phyloP scores from a whole-genome alignment of 2,888 invertebrate species.

The Pemphredon lugubris region DNA sequence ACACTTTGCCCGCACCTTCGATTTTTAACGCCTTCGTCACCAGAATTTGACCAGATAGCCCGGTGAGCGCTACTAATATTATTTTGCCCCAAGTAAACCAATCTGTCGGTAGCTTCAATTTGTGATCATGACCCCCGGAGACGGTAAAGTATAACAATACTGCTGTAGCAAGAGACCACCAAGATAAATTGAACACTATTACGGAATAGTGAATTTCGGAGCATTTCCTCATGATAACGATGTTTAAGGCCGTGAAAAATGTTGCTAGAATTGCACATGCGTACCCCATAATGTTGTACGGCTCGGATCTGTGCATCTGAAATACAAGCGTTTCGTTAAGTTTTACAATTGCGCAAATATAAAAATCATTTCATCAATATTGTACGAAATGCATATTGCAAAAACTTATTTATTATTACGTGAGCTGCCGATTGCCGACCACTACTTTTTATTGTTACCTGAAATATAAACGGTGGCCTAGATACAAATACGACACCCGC shows the following conservation, averaged over 20 bases:
- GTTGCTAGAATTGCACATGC: slow-evolving; percentile 80
- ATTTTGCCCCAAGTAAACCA: slow-evolving; percentile 75
- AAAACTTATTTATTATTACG: too few species aligned
- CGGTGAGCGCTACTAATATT: slow-evolving; percentile 75
- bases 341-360: too few species aligned
- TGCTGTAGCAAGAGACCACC: slow-evolving; percentile 79
- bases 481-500: slow-evolving; percentile 81
- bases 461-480: slow-evolving; percentile 81
- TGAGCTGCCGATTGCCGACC: too few species aligned
- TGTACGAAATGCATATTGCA: too few species aligned
- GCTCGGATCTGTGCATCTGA: slow-evolving; percentile 69
- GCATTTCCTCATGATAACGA: slow-evolving; percentile 82
- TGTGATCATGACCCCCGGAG: slow-evolving; percentile 66
- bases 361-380: too few species aligned
- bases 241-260: slow-evolving; percentile 81
- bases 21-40: slow-evolving; percentile 81
- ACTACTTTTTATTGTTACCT: too few species aligned
- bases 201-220: slow-evolving; percentile 81
- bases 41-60: slow-evolving; percentile 80
- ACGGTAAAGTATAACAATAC: slow-evolving; percentile 71
- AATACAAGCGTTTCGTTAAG: slow-evolving; percentile 1
- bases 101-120: slow-evolving; percentile 68
- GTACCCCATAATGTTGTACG: slow-evolving; percentile 80
- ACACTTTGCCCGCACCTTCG: slow-evolving; percentile 81
- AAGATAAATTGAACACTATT: slow-evolving; percentile 80